Evolutionary conservation across 1,140 invertebrate species (phyloP).

Genomic region (Pseudomyrmex pallidus): DNA sequence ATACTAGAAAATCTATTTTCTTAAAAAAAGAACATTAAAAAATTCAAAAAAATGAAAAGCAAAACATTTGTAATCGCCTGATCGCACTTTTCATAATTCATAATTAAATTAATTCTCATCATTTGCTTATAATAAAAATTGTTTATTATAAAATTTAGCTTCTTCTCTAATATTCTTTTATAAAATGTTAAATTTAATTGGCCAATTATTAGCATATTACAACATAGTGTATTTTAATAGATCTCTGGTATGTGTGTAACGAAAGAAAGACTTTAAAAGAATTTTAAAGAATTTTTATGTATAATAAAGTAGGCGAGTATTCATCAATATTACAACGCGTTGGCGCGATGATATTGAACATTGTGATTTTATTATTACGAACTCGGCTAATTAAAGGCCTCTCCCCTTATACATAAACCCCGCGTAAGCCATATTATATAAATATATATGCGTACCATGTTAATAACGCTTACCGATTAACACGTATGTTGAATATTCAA

Average conservation of each 20-base stretch:
- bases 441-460: constrained; percentile 32
- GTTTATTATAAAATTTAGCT: too few relatives aligned
- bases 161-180: background rate
- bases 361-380: constrained; percentile 67
- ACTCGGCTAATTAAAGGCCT: constrained; percentile 55
- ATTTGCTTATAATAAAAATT: too few relatives aligned
- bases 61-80: too few relatives aligned
- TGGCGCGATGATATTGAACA: constrained; percentile 40
- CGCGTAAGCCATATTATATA: constrained; percentile 68
- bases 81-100: too few relatives aligned
- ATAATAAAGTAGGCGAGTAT: constrained; percentile 25
- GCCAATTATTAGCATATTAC: background rate
- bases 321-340: constrained; percentile 15
- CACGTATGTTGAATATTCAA: constrained; percentile 57
- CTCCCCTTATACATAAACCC: constrained; percentile 74
- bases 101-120: too few relatives aligned
- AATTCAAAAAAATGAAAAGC: too few relatives aligned
- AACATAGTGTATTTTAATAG: background rate
- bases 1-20: too few relatives aligned
- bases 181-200: background rate
- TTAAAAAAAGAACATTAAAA: too few relatives aligned
- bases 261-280: background rate
- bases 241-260: constrained; percentile 33
- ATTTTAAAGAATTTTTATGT: background rate
- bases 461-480: constrained; percentile 55